A percentile compares a stretch with the other conserved stretches of the same genome.
Evolutionary conservation across 2,888 invertebrate genomes (phyloP).

Genomic region (Eucera pruinosa): DNA sequence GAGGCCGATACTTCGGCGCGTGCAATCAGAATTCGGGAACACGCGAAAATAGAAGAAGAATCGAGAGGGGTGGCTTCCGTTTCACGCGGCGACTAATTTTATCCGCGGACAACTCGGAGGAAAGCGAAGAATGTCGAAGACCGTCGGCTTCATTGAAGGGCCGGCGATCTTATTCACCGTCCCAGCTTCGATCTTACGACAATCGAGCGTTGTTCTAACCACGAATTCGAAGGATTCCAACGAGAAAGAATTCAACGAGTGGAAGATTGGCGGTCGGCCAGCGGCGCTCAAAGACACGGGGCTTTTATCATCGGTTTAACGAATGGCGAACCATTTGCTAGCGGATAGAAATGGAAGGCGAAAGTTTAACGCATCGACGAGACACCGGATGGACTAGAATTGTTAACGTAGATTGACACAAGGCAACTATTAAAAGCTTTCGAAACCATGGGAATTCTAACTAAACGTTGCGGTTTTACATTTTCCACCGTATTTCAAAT

Average conservation of each 20-base stretch:
- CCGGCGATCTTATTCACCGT: constrained; percentile 9
- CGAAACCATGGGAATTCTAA: no score
- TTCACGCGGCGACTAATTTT: constrained; percentile 29
- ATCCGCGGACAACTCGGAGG: constrained; percentile 15
- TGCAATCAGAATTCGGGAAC: constrained; percentile 2
- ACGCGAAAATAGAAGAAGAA: constrained; percentile 14
- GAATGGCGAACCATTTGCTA: constrained; percentile 48
- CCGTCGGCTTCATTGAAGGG: constrained; percentile 55
- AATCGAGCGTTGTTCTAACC: constrained; percentile 50
- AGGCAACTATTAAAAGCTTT: no score
- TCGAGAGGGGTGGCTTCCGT: constrained; percentile 18
- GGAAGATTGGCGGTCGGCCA: constrained; percentile 63
- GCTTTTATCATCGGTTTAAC: constrained; percentile 56
- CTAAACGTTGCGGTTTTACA: no score
- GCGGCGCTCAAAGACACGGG: constrained; percentile 58
- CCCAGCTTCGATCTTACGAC: constrained; percentile 8
- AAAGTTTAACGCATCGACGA: no score
- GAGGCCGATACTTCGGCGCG: no score
- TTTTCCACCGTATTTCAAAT: no score
- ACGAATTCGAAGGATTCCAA: no score
- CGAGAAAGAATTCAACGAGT: constrained; percentile 59
- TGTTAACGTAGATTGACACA: no score
- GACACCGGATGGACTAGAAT: no score
- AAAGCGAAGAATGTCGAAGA: constrained; percentile 27
- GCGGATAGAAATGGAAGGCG: neutral